These are phyloP conservation scores for Patella ulyssiponensis DNA, from an alignment of 2,888 invertebrate genomes.

Conservation along the genomic window DNA sequence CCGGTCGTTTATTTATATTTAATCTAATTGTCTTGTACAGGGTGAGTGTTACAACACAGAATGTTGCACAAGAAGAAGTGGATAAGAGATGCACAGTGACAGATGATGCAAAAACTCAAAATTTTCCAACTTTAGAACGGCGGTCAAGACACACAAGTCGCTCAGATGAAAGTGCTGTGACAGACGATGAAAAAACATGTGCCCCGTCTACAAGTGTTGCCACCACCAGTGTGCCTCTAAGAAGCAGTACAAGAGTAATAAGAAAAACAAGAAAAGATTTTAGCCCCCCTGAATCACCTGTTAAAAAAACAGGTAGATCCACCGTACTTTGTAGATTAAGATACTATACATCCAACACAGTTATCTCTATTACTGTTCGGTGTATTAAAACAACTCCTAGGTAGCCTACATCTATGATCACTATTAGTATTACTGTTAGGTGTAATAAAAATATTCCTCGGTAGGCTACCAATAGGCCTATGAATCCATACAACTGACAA, in stretches of 20 bases:
- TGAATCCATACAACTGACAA: too few species aligned
- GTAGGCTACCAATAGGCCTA: too few species aligned
- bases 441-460: too few species aligned
- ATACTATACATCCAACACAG: too few species aligned
- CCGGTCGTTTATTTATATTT: too few species aligned
- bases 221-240: slow-evolving; percentile 24
- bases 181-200: slow-evolving; percentile 11
- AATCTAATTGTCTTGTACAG: not conserved
- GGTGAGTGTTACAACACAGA: not conserved
- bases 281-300: slow-evolving; percentile 57
- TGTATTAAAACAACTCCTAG: too few species aligned
- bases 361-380: too few species aligned
- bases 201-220: slow-evolving; percentile 17
- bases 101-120: slow-evolving; percentile 8
- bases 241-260: slow-evolving; percentile 53
- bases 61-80: not conserved
- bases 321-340: not conserved
- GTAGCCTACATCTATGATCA: too few species aligned
- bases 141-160: slow-evolving; percentile 10
- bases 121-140: slow-evolving; percentile 1
- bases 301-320: slow-evolving; percentile 46
- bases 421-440: too few species aligned
- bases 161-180: not conserved
- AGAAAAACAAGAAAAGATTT: slow-evolving; percentile 52
- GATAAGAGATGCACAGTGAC: not conserved